Base-by-base conservation (phyloP, 2,797 vertebrate species). In the Argya squamiceps region DNA sequence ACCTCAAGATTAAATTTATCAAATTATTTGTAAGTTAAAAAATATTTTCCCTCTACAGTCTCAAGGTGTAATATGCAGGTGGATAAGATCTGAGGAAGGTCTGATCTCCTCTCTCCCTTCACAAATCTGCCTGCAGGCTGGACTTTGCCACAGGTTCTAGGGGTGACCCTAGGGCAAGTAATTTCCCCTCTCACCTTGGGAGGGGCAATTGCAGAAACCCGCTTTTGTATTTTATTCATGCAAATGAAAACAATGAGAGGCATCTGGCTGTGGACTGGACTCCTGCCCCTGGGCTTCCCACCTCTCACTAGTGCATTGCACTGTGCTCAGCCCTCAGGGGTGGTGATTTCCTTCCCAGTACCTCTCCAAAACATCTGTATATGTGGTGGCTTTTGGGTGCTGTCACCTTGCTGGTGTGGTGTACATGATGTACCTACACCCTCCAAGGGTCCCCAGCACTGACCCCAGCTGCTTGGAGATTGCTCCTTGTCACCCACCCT, bases 361-460 rank as follows among this genome's bases (percentile, higher is more conserved):
- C 32, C 49, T 89, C 30, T n/a, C 44, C 29, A 41, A 49, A 83
- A 86, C 9, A 14, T 34, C 39, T 0, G 0, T 23, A n/a, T 44
- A 19, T 89, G 46, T 84, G 34, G 27, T 60, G 62, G 34, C 20
- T 78, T 78, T 84, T 32, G 37, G 29, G 29, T 53, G 62, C 62
- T 71, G 53, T 71, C 36, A 29, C 14, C 44, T 55, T 17, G 18
- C 32, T 1, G 1, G 11, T 0, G 0, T 52, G 69, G 30, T 7
- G 2, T 44, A 19, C 0, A 0, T 37, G 37, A 12, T 37, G 37
- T 37, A 37, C 37, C 5, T 15, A 30, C 22, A 15, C 4, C 7
- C 4, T 52, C 12, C 14, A 15, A 0, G 0, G 43, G 30, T 24
- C 53, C 15, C 34, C 15, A 12, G n/a, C 1, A 5, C 50, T 73